Percentiles rank a stretch among this genome's conserved stretches.
phyloP scores from a whole-genome alignment of 2,888 invertebrate species.

The Hanleya hanleyi region DNA sequence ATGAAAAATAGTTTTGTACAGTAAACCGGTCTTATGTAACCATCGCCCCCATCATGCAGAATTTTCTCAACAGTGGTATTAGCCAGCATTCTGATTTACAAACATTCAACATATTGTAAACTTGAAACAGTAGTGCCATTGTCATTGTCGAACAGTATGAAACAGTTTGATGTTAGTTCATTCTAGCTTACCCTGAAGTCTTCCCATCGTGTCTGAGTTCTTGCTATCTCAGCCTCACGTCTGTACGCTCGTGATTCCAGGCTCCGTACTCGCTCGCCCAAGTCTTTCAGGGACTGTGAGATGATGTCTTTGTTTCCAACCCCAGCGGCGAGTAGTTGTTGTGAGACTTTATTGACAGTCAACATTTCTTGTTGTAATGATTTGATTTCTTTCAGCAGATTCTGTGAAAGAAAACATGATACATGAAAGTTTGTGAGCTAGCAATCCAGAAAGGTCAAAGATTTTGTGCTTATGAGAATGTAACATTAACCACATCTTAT shows the following conservation, averaged over 20 bases:
- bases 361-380: slow-evolving; percentile 73
- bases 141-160: slow-evolving; percentile 59
- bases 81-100: no score
- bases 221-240: slow-evolving; percentile 14
- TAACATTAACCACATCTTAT: no score
- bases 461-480: no score
- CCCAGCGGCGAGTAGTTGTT: slow-evolving; percentile 50
- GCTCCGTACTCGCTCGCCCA: slow-evolving; percentile 53
- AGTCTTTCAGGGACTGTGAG: slow-evolving; percentile 51
- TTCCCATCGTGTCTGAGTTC: neutral
- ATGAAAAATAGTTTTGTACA: no score
- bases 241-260: slow-evolving; percentile 56
- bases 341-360: slow-evolving; percentile 52
- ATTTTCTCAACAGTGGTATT: no score
- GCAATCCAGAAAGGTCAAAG: no score
- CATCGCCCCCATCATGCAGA: no score
- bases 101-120: no score
- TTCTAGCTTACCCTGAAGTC: neutral
- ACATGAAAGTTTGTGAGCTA: no score
- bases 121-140: no score
- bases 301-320: slow-evolving; percentile 56
- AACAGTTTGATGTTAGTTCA: no score
- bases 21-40: no score
- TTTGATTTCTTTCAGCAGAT: slow-evolving; percentile 61
- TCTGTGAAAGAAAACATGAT: slow-evolving; percentile 38